Percentiles rank a stretch among this genome's conserved stretches.
Evolutionary conservation across 2,113 vertebrate species (phyloP).

Genomic region (Trichomycterus rosablanca): DNA sequence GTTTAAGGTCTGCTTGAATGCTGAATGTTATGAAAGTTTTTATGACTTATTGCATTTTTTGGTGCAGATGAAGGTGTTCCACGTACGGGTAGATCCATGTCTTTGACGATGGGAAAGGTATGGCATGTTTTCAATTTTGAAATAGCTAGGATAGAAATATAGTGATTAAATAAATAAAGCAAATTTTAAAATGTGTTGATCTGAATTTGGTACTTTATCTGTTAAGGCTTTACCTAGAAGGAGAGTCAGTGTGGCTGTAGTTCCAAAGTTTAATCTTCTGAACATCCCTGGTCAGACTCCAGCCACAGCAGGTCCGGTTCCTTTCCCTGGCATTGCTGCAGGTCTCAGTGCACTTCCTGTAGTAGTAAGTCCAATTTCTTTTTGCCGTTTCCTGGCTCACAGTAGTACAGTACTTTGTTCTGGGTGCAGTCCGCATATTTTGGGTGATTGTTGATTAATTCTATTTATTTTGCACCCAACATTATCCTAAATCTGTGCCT

Average conservation of each 20-base stretch:
- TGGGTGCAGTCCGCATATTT: no score
- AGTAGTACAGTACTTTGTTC: no score
- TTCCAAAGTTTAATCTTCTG: constrained; percentile 94
- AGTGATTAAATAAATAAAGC: background rate
- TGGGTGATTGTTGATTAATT: no score
- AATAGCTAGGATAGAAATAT: background rate
- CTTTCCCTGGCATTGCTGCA: background rate
- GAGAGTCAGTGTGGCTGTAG: constrained; percentile 94
- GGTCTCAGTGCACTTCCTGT: constrained; percentile 73
- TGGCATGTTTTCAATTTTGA: background rate
- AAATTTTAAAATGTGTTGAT: background rate
- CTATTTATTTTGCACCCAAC: no score
- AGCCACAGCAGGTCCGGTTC: background rate
- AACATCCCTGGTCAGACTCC: constrained; percentile 84
- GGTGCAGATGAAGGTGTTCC: constrained; percentile 86
- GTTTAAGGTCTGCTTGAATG: background rate
- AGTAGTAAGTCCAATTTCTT: constrained; percentile 67
- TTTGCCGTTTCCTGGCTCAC: background rate
- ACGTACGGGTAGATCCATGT: constrained; percentile 87
- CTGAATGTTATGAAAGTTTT: background rate
- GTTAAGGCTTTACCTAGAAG: constrained; percentile 86
- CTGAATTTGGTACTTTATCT: constrained; percentile 27
- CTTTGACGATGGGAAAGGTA: constrained; percentile 93
- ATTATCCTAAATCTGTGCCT: no score
- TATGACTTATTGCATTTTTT: constrained; percentile 34